Evolutionary conservation across 1,140 invertebrate genomes (phyloP).

Genomic region (Araneus ventricosus): DNA sequence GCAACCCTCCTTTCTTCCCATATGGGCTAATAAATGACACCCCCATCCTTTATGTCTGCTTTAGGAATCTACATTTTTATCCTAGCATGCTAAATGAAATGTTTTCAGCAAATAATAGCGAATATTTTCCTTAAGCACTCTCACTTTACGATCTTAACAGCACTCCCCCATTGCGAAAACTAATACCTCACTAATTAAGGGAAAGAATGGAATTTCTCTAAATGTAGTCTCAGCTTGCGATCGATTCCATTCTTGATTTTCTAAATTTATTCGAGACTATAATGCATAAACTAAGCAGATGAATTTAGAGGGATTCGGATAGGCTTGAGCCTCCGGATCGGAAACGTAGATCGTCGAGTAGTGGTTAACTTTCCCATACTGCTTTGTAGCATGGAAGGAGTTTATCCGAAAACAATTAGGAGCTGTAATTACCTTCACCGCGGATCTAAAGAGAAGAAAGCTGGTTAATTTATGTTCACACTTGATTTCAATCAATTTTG

Average conservation of each 20-base stretch:
- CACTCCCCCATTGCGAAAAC: neutral
- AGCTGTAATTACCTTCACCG: neutral
- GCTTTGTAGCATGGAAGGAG: neutral
- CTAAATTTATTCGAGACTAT: slow-evolving; percentile 1
- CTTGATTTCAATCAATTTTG: neutral
- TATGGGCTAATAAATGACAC: neutral
- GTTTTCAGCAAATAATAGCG: slow-evolving; percentile 17
- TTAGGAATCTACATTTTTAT: neutral
- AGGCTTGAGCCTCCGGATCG: neutral
- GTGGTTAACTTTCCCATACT: neutral
- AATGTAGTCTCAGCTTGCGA: neutral
- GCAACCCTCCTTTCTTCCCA: neutral
- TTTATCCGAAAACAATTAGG: slow-evolving; percentile 42
- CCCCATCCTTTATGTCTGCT: neutral
- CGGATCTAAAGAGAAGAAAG: neutral
- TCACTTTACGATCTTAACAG: neutral
- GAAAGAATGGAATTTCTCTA: slow-evolving; percentile 35
- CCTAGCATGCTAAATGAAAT: slow-evolving; percentile 41
- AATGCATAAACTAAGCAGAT: neutral
- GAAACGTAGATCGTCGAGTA: neutral
- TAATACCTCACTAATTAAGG: slow-evolving; percentile 25
- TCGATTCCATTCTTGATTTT: neutral
- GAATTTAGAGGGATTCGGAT: neutral
- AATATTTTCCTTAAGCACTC: slow-evolving; percentile 1
- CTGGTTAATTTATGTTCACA: slow-evolving; percentile 7